A percentile compares a stretch with the other conserved stretches of the same genome.
phyloP scores from a whole-genome alignment of 2,888 invertebrate genomes.

The Caenorhabditis doughertyi region DNA sequence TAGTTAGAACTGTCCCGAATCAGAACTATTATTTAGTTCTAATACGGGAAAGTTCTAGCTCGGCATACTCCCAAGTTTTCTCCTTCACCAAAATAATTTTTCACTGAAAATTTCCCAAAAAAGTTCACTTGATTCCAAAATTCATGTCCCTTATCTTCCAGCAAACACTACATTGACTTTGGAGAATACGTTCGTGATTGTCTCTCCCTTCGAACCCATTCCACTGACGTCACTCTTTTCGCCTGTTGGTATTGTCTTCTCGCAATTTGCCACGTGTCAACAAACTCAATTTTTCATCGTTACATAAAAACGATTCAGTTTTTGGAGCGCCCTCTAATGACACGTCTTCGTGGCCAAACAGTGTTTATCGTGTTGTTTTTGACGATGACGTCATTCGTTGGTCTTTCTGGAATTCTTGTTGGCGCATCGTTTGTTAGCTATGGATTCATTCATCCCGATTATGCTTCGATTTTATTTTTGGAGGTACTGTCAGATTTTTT shows the following conservation, averaged over 20 bases:
- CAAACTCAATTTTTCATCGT: constrained; percentile 9
- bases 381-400: not conserved
- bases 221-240: constrained; percentile 37
- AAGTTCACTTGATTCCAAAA: constrained; percentile 3
- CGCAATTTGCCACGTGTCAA: not conserved
- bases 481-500: constrained; percentile 47
- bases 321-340: not conserved
- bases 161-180: constrained; percentile 22
- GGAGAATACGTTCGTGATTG: constrained; percentile 29
- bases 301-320: not conserved
- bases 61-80: no score
- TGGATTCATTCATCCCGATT: constrained; percentile 42
- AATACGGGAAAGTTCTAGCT: no score
- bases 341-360: not conserved
- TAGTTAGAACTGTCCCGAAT: no score
- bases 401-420: constrained; percentile 24
- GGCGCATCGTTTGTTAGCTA: constrained; percentile 36
- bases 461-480: constrained; percentile 53
- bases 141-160: constrained; percentile 1
- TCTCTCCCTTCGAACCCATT: constrained; percentile 1
- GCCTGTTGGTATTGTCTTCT: constrained; percentile 37
- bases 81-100: no score
- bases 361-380: constrained; percentile 1
- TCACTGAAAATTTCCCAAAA: no score
- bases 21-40: no score